These are phyloP conservation scores for Sialis lutaria DNA, from an alignment of 2,888 invertebrate genomes.

Conservation along the genomic window DNA sequence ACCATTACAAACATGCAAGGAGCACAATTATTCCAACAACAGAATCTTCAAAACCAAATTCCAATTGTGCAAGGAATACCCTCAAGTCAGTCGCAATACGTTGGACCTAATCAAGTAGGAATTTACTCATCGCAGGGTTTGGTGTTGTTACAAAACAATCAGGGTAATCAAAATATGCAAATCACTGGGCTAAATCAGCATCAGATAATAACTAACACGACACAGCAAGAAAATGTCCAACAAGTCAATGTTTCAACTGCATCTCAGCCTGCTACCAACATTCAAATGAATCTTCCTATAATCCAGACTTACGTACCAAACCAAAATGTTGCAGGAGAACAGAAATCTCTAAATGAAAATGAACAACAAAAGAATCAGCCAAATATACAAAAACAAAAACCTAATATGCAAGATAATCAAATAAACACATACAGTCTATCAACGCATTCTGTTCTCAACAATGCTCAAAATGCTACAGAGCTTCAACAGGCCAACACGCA, in stretches of 20 bases:
- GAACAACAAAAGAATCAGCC: not conserved
- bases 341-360: not conserved
- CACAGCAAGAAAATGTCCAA: not conserved
- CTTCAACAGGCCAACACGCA: too few species aligned
- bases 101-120: constrained; percentile 3
- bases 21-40: constrained; percentile 3
- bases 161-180: constrained; percentile 2
- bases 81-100: not conserved
- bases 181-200: not conserved
- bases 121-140: constrained; percentile 4
- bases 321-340: too few species aligned
- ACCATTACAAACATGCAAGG: not conserved
- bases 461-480: too few species aligned
- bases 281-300: not conserved
- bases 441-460: too few species aligned
- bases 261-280: not conserved
- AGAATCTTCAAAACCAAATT: constrained; percentile 1
- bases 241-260: not conserved
- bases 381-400: too few species aligned
- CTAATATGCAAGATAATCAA: too few species aligned
- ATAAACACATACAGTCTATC: too few species aligned
- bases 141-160: constrained; percentile 3
- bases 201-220: not conserved
- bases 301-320: not conserved
- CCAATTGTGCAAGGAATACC: constrained; percentile 2